Evolutionary conservation across 1,140 invertebrate species (phyloP), one percentile per base, ranked within the genome.

Genomic region (Acyrthosiphon pisum): DNA sequence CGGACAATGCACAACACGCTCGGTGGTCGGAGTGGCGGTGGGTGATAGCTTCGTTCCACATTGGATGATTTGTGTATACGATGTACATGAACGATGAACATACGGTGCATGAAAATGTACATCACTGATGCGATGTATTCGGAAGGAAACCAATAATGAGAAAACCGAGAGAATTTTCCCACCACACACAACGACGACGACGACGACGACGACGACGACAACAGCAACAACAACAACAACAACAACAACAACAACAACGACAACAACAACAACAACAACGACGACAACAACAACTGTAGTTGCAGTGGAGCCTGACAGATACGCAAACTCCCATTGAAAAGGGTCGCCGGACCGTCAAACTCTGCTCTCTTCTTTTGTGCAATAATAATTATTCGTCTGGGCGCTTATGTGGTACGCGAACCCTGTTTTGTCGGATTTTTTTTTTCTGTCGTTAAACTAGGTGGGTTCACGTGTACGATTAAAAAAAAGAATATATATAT

Each of bases 331-430:
- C 11, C 91, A 23, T 93, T 93, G 91, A 93, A 93, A 93, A 93
- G 91, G 91, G 91, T 93, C 91, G n/a, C 35, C 81, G 30, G 81
- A 86, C 91, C 91, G 91, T 93, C 91, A 93, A 93, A 84, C 48
- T 53, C n/a, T 22, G 50, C 53, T 35, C 76, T 92, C 41, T 81
- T 53, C 91, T 92, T 92, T 50, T 53, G 76, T 50, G 20, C 91
- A 92, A 53, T 83, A 92, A 92, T 83, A 84, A 92, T 92, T 92
- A 83, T 92, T 92, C 76, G 91, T 92, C 35, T 35, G 41, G 23
- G 22, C 44, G 76, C n/a, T 91, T 91, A 76, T 46, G n/a, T 84
- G n/a, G 60, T 35, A 37, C 35, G 41, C 23, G 23, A 93, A 20
- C 81, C 48, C 35, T n/a, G n/a, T n/a, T 44, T 81, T 81, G 90